Evolutionary conservation across 2,888 invertebrate genomes (phyloP).

Genomic region (Cistogaster globosa): DNA sequence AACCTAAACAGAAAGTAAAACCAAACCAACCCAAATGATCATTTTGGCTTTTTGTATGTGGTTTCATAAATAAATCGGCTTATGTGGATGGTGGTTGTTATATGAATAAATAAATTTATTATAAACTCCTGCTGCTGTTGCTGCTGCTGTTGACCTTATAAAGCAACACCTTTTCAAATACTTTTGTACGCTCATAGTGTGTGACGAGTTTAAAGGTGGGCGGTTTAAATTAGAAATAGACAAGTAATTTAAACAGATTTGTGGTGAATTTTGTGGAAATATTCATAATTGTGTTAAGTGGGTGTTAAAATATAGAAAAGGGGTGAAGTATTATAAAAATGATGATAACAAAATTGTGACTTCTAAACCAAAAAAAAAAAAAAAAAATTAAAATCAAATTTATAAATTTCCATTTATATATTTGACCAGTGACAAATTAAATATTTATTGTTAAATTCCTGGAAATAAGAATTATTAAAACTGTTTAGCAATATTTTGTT

Average conservation of each 20-base stretch:
- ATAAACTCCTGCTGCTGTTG: not conserved
- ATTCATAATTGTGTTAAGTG: constrained; percentile 73
- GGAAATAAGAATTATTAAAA: not conserved
- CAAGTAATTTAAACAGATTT: constrained; percentile 60
- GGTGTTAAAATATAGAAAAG: constrained; percentile 42
- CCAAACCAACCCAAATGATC: constrained; percentile 65
- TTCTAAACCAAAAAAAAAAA: constrained; percentile 21
- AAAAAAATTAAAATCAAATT: too few relatives aligned
- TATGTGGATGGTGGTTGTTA: constrained; percentile 60
- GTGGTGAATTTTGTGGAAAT: constrained; percentile 68
- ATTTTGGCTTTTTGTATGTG: constrained; percentile 70
- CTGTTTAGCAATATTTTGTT: not conserved
- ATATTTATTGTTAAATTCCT: constrained; percentile 45
- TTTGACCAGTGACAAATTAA: constrained; percentile 65
- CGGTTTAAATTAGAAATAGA: not conserved
- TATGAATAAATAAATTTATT: constrained; percentile 70
- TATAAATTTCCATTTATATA: constrained; percentile 6
- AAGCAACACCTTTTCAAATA: not conserved
- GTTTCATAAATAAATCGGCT: constrained; percentile 71
- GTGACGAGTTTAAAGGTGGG: not conserved
- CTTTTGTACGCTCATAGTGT: not conserved
- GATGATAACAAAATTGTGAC: not conserved
- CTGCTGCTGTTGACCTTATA: not conserved
- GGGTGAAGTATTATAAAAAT: not conserved
- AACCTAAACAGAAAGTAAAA: constrained; percentile 60